Evolutionary conservation across 2,797 vertebrate species (phyloP), one percentile per base, ranked within the genome.

Genomic region (Hozukius guyotensis): DNA sequence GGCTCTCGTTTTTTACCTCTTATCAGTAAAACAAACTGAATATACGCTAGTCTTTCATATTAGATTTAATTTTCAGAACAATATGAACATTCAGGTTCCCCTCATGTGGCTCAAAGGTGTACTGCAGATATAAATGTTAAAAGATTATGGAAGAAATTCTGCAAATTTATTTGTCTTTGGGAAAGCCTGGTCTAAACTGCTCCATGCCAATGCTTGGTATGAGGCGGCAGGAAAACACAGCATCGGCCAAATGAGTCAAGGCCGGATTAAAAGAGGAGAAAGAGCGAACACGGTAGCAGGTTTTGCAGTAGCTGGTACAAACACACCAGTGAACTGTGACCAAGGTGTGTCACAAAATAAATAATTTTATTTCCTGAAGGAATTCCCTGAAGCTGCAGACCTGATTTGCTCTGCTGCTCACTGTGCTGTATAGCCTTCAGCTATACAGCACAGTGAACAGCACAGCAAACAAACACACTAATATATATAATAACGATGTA

Each of bases 351-450:
- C 64, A 1, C 10, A 11, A 34, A 78, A 74, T 27, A 25, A 87
- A 83, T 55, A 2, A 22, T 18, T 72, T 25, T 7, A 65, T 82
- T 84, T 81, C 78, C 63, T 56, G 0, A 16, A 74, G 68, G 75
- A 87, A 88, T 80, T 80, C 62, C 84, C 65, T 31, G 3, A 5
- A 53, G 29, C 34, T 71, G 36, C 56, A 65, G 49, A 46, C 10
- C 1, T 27, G 29, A 52, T 32, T 25, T 8, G 36, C 57, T 10
- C 14, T 10, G 31, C 7, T 16, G 4, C 10, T 64, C 29, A 29
- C 49, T 38, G 25, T 22, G 9, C 22, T 34, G 60, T 27, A 53
- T 9, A 73, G 32, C 49, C n/a, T n/a, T n/a, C n/a, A n/a, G n/a
- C n/a, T n/a, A n/a, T n/a, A n/a, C n/a, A n/a, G n/a, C n/a, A n/a